Conservation (phyloP, 2,113 vertebrate genomes). For the Mus spicilegus region DNA sequence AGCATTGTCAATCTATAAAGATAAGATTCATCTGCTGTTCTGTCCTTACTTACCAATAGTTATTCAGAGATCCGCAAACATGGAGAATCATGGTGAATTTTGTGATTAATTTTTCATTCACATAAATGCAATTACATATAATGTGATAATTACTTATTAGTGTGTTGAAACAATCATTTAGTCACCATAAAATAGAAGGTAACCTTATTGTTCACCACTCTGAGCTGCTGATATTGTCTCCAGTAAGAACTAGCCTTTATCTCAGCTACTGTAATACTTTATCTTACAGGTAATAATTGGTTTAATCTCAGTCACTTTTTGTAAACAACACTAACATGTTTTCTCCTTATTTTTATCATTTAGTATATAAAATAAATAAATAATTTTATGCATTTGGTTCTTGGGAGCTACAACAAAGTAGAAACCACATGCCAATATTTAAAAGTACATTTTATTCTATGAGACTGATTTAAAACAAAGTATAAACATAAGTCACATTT, state of each 20-base stretch:
- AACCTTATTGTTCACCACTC: conserved; percentile 16
- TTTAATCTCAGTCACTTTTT: not conserved
- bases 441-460: conserved; percentile 15
- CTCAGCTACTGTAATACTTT: conserved; percentile 42
- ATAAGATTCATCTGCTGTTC: conserved; percentile 50
- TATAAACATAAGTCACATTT: not conserved
- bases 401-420: not conserved
- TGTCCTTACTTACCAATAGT: not conserved
- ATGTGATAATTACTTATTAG: not conserved
- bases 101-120: conserved; percentile 1
- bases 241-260: not conserved
- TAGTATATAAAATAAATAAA: not conserved
- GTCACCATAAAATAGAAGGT: conserved; percentile 1
- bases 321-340: not conserved
- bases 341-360: not conserved
- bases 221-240: not conserved
- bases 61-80: conserved; percentile 11
- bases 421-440: not conserved
- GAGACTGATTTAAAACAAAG: not conserved
- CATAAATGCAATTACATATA: not conserved
- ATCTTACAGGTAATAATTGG: not conserved
- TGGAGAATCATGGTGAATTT: not conserved
- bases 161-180: conserved; percentile 7
- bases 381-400: not conserved
- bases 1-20: not conserved